Evolutionary conservation across 2,113 vertebrate species (phyloP).

Genomic region (Xyliphius kryptos): DNA sequence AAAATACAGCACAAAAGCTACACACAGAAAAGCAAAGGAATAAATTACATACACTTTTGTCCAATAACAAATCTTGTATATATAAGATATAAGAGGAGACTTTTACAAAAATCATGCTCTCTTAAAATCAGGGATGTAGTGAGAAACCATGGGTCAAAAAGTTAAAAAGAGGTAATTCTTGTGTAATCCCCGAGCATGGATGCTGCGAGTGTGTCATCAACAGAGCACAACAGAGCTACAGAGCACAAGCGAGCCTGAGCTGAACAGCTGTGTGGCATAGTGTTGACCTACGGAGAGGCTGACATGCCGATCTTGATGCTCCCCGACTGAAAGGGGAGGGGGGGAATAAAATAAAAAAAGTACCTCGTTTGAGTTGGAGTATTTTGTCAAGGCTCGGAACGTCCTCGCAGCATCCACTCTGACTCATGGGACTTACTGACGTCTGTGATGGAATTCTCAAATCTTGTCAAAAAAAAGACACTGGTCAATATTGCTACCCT

Average conservation of each 20-base stretch:
- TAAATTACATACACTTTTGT: constrained; percentile 64
- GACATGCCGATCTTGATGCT: constrained; percentile 43
- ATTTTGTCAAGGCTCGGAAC: constrained; percentile 45
- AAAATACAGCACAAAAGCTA: constrained; percentile 73
- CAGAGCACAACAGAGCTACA: constrained; percentile 34
- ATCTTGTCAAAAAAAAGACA: constrained; percentile 56
- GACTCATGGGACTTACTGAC: constrained; percentile 52
- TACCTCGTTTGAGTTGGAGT: constrained; percentile 72
- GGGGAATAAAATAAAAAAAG: no score
- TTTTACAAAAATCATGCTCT: constrained; percentile 58
- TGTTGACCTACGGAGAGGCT: not conserved
- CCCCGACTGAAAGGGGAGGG: constrained; percentile 54
- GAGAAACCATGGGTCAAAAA: constrained; percentile 55
- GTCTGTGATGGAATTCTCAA: constrained; percentile 56
- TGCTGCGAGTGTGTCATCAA: constrained; percentile 49
- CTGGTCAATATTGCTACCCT: constrained; percentile 66
- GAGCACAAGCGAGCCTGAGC: not conserved
- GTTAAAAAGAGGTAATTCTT: constrained; percentile 65
- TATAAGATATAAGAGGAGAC: constrained; percentile 70
- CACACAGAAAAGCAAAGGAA: constrained; percentile 65
- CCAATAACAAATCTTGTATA: constrained; percentile 69
- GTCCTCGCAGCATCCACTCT: constrained; percentile 15
- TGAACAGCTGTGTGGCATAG: not conserved
- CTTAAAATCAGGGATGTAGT: constrained; percentile 56
- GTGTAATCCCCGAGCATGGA: constrained; percentile 46